phyloP scores from a whole-genome alignment of 1,140 invertebrate species.

The Bombyx mori region DNA sequence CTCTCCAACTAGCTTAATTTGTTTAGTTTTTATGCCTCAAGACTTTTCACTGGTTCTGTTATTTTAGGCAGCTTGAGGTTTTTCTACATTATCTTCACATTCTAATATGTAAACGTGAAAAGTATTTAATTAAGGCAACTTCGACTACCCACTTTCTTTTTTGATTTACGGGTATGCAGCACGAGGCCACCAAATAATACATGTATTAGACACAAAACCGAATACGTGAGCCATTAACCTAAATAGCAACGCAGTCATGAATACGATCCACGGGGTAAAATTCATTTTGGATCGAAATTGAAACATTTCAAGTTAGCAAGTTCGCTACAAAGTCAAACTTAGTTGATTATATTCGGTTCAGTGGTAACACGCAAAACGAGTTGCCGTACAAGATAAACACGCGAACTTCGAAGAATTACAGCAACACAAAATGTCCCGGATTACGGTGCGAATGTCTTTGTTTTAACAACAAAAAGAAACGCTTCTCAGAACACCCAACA shows the following conservation, averaged over 20 bases:
- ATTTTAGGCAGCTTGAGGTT: no score
- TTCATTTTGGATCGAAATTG: constrained; percentile 18
- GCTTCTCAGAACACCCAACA: constrained; percentile 18
- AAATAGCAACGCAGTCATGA: constrained; percentile 1
- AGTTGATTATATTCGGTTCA: constrained; percentile 56
- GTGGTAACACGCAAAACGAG: constrained; percentile 52
- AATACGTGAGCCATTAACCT: constrained; percentile 1
- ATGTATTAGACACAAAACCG: background rate
- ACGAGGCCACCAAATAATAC: no score
- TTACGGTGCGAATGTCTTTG: constrained; percentile 43
- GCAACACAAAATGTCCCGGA: constrained; percentile 35
- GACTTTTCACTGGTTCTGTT: no score
- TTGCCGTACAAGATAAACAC: constrained; percentile 57
- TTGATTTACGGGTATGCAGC: no score
- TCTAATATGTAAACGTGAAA: no score
- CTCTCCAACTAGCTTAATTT: no score
- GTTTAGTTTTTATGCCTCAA: no score
- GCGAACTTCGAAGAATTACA: constrained; percentile 58
- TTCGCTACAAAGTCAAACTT: constrained; percentile 37
- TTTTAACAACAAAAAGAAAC: constrained; percentile 26
- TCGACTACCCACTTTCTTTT: no score
- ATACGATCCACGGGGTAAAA: constrained; percentile 3
- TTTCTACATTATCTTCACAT: no score
- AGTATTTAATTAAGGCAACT: no score
- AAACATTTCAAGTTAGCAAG: constrained; percentile 28